Base-by-base conservation (phyloP, 2,797 vertebrate species). In the Gambusia yucatana region DNA sequence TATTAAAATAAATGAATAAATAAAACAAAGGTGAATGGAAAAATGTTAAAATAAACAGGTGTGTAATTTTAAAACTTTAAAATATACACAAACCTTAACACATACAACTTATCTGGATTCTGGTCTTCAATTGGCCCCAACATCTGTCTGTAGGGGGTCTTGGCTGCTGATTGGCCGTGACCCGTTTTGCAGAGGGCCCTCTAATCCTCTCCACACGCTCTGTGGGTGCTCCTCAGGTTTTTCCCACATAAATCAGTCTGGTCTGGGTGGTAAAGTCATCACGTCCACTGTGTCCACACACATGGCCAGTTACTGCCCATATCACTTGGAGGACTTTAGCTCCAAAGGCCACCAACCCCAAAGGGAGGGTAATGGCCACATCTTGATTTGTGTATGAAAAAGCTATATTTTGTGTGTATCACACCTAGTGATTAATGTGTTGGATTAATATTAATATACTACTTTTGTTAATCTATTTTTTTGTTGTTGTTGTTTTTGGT, bases 221-320 rank as follows among this genome's bases (percentile, higher is more conserved):
- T 84, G 89, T 94, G 90, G 94, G 93, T 94, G 86, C 93, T 93
- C 90, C 81, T 36, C 76, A 81, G 89, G 89, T 90, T 95, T 95
- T 95, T 95, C 94, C 94, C 95, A 95, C 95, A 96, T 96, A 96
- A 96, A 96, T 96, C 95, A 96, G 94, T 92, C 92, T 91, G 92
- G 93, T 82, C 90, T 93, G 91, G 94, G 95, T 95, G 95, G 94
- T 96, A 95, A 96, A 96, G 95, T 96, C 95, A 96, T 96, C 94
- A 95, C 89, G 76, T 93, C 92, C 87, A 88, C 93, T 92, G 90
- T 89, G 92, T 94, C 89, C 88, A 91, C 88, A 87, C 89, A 94
- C 88, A 91, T 87, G 92, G 93, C 89, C 94, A 94, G 91, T 94
- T 93, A 94, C 91, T 91, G 85, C 81, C 78, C 84, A 84, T 86